A percentile compares a stretch with the other conserved stretches of the same genome.
These are phyloP conservation scores for Perccottus glenii DNA, from an alignment of 2,113 vertebrate genomes.

Conservation along the genomic window DNA sequence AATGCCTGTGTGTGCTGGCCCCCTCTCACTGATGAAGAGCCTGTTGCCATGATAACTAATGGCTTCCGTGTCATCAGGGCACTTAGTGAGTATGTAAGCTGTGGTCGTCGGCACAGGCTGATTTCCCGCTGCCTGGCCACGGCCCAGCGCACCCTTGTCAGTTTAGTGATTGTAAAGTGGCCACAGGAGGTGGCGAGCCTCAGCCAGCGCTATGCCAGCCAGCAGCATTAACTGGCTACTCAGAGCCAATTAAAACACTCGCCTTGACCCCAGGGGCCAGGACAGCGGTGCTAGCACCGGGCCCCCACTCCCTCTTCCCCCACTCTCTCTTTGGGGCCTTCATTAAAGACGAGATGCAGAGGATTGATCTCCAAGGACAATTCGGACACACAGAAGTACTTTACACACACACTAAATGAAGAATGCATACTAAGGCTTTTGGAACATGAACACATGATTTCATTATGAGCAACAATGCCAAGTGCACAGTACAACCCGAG, in stretches of 20 bases:
- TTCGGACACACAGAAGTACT: slow-evolving; percentile 58
- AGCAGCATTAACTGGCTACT: slow-evolving; percentile 65
- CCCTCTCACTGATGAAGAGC: slow-evolving; percentile 7
- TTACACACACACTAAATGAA: slow-evolving; percentile 36
- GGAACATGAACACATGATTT: background rate
- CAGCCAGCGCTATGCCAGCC: slow-evolving; percentile 23
- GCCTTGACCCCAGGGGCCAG: slow-evolving; percentile 66
- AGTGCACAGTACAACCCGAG: slow-evolving; percentile 37
- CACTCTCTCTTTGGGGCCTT: slow-evolving; percentile 59
- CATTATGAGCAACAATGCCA: slow-evolving; percentile 42
- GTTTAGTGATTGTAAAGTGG: slow-evolving; percentile 74
- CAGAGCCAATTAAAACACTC: slow-evolving; percentile 73
- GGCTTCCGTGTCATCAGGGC: slow-evolving; percentile 12
- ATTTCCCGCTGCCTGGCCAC: slow-evolving; percentile 50
- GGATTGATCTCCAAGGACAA: slow-evolving; percentile 72
- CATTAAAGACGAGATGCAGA: slow-evolving; percentile 69
- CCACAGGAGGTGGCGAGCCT: slow-evolving; percentile 71
- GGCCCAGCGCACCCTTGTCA: slow-evolving; percentile 53
- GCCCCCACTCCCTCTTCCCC: slow-evolving; percentile 18
- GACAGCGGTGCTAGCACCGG: slow-evolving; percentile 25
- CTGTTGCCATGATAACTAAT: slow-evolving; percentile 31
- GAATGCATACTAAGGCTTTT: slow-evolving; percentile 15
- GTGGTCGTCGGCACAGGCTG: slow-evolving; percentile 25
- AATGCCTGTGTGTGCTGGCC: background rate
- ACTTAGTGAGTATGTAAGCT: slow-evolving; percentile 1